A percentile compares a stretch with the other conserved stretches of the same genome.
Conservation (phyloP, 2,888 invertebrate species). For the Hypselothyrea guttata region DNA sequence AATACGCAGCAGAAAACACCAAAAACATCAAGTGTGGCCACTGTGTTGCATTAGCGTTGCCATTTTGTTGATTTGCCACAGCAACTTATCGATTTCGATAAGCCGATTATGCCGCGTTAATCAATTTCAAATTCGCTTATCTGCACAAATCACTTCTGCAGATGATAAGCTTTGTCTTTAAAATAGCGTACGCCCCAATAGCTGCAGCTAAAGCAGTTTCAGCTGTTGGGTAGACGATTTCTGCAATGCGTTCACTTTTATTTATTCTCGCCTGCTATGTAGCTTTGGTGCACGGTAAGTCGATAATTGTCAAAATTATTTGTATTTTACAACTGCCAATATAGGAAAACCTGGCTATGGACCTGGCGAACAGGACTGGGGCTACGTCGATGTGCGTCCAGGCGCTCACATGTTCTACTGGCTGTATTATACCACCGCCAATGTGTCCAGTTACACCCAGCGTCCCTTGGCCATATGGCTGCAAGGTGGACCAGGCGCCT, state of each 20-base stretch:
- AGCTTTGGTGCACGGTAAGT: conserved; percentile 34
- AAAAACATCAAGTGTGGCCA: too few relatives aligned
- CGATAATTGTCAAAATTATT: background rate
- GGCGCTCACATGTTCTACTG: conserved; percentile 94
- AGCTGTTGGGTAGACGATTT: conserved; percentile 27
- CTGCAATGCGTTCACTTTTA: conserved; percentile 12
- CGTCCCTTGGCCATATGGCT: conserved; percentile 92
- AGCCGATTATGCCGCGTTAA: background rate
- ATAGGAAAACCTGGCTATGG: conserved; percentile 83
- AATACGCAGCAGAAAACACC: conserved; percentile 40
- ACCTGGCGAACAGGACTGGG: conserved; percentile 88
- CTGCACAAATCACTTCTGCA: background rate
- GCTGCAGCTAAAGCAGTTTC: conserved; percentile 5
- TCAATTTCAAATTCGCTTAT: conserved; percentile 13
- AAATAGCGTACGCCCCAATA: conserved; percentile 19
- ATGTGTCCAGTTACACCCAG: conserved; percentile 84
- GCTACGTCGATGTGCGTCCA: conserved; percentile 87
- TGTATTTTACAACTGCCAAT: conserved; percentile 68
- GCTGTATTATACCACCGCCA: conserved; percentile 89
- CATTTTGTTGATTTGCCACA: conserved; percentile 10
- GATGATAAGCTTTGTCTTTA: conserved; percentile 47
- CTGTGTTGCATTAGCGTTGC: conserved; percentile 44
- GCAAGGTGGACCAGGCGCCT: conserved; percentile 93
- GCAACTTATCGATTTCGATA: conserved; percentile 16
- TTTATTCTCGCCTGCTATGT: conserved; percentile 39